A percentile compares a stretch with the other conserved stretches of the same genome.
Conservation (phyloP, 2,888 invertebrate genomes). For the Caenorhabditis panamensis region DNA sequence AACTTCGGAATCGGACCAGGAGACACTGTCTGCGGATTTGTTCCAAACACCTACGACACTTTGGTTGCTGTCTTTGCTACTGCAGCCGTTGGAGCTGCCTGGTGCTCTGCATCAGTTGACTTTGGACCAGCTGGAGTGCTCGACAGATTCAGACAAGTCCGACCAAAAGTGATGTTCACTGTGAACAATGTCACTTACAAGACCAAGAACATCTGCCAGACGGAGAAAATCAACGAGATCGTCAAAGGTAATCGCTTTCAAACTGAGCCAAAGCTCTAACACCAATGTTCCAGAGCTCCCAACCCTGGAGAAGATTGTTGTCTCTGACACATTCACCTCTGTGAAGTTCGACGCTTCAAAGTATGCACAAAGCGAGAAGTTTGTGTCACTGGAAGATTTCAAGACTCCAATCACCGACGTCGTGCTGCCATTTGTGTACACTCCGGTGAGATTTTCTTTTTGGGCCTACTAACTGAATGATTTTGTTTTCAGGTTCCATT, state of each 20-base stretch:
- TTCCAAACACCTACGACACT: constrained; percentile 84
- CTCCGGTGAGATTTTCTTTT: constrained; percentile 34
- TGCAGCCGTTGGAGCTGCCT: constrained; percentile 84
- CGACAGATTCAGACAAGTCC: constrained; percentile 82
- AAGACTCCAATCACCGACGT: constrained; percentile 40
- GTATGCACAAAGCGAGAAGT: constrained; percentile 62
- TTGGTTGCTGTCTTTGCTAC: constrained; percentile 84
- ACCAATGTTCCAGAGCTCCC: constrained; percentile 70
- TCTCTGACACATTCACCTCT: constrained; percentile 65
- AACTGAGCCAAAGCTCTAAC: neutral
- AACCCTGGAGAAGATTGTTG: constrained; percentile 71
- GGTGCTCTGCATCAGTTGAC: constrained; percentile 84
- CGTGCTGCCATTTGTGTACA: constrained; percentile 53
- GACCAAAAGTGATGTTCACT: constrained; percentile 84
- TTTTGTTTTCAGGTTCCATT: constrained; percentile 83
- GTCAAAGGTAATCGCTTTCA: constrained; percentile 74
- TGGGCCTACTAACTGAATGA: neutral
- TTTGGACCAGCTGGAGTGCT: constrained; percentile 83
- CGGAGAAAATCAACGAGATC: constrained; percentile 83
- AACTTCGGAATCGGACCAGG: constrained; percentile 76
- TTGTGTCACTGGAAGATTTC: constrained; percentile 60
- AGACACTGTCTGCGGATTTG: constrained; percentile 84
- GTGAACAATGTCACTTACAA: constrained; percentile 84
- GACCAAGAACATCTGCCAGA: constrained; percentile 83
- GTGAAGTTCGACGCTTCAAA: constrained; percentile 52